Conservation (phyloP, 2,113 vertebrate species). For the Caloenas nicobarica region DNA sequence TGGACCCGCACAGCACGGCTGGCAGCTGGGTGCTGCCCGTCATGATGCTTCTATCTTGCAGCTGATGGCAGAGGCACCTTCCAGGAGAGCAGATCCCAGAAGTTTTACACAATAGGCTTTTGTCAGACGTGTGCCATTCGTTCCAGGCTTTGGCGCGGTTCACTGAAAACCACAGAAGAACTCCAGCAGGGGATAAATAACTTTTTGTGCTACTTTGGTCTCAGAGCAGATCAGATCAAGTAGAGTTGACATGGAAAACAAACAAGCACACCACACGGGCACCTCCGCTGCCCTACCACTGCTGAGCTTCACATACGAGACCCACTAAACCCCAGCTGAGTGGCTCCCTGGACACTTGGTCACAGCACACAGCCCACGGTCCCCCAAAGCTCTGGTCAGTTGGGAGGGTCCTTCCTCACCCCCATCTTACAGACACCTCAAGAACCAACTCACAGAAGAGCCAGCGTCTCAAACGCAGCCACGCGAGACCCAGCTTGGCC, state of each 20-base stretch:
- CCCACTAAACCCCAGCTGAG: background rate
- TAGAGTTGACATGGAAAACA: background rate
- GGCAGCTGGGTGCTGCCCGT: background rate
- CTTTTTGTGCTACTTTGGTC: background rate
- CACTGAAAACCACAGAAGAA: background rate
- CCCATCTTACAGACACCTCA: background rate
- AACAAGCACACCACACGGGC: background rate
- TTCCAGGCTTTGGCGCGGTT: background rate
- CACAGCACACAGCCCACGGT: background rate
- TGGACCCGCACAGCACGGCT: background rate
- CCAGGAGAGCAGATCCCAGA: accelerated
- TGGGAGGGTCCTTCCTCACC: background rate
- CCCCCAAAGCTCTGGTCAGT: background rate
- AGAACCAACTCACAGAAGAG: background rate
- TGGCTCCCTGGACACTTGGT: no score
- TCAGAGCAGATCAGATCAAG: background rate
- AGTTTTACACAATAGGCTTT: background rate
- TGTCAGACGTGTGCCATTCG: accelerated
- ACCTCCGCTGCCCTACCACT: background rate
- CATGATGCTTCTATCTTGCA: background rate
- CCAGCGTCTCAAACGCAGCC: accelerated
- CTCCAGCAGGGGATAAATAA: background rate
- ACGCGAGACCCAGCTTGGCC: accelerated
- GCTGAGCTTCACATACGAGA: background rate
- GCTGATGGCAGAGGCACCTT: background rate